Base-by-base conservation (phyloP, 2,797 vertebrate genomes). In the Odontamblyopus rebecca region DNA sequence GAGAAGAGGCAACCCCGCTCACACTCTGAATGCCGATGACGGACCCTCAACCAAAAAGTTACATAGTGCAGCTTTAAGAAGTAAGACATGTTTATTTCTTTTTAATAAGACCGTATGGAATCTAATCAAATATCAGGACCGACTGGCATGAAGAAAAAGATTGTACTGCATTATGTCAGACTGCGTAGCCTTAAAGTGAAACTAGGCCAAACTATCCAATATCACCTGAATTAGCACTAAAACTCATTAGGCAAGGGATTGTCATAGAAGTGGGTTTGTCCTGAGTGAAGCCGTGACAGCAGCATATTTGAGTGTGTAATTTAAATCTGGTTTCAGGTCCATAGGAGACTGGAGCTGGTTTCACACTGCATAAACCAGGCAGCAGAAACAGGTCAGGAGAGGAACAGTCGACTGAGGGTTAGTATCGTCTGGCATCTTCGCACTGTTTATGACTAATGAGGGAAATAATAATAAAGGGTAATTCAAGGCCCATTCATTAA, bases 221-320 rank as follows among this genome's bases (percentile, higher is more conserved):
- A 48, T 60, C 26, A 68, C 12, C 57, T 26, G 48, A 72, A 70
- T 19, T 44, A 30, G 8, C 9, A 27, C 38, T 44, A 18, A 70
- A 75, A 61, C 15, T 5, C 59, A 63, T 60, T 56, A 44, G 38
- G n/a, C 11, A 38, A 38, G 18, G 56, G 53, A 59, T 23, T 38
- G 29, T 65, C 60, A 68, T 16, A 2, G 56, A 59, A 71, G 23
- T 63, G 6, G 29, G 67, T 68, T 69, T 67, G 30, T 61, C 32
- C 19, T 61, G 62, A 56, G 65, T 71, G 53, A 66, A 59, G 54
- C 54, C 62, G 8, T 57, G 70, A 71, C 70, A 53, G 30, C 9
- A 53, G 51, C 30, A 56, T 64, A 44, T 67, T 51, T 73, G 26
- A 65, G 48, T 7, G 38, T 71, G 69, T 75, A 72, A 77, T 66